These are phyloP conservation scores for Neoaliturus tenellus DNA, from an alignment of 2,888 invertebrate species.

Conservation along the genomic window DNA sequence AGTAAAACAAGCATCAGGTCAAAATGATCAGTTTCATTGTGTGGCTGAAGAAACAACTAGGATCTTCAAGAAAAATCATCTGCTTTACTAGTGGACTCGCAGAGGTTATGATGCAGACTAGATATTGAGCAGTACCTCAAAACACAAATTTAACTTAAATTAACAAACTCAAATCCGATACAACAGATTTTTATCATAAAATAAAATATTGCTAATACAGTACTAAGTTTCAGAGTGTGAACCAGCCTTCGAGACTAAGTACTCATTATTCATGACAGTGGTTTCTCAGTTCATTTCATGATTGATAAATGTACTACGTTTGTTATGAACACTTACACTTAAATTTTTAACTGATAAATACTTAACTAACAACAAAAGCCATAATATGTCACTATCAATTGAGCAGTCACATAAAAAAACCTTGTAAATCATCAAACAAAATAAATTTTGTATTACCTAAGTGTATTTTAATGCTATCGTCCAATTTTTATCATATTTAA, in stretches of 20 bases:
- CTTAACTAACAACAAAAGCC: too few species aligned
- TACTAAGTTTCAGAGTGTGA: not conserved
- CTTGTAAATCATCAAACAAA: too few species aligned
- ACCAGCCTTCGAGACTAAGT: not conserved
- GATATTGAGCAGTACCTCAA: slow-evolving; percentile 29
- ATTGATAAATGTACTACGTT: too few species aligned
- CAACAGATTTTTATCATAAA: slow-evolving; percentile 39
- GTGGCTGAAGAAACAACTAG: not conserved
- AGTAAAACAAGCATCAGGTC: slow-evolving; percentile 28
- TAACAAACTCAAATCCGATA: slow-evolving; percentile 29
- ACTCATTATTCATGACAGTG: not conserved
- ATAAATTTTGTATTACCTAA: too few species aligned
- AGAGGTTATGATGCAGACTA: not conserved
- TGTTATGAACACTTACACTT: too few species aligned
- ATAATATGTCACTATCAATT: too few species aligned
- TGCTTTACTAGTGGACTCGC: slow-evolving; percentile 5
- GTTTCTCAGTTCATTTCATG: not conserved
- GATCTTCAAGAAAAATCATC: slow-evolving; percentile 15
- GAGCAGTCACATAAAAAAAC: too few species aligned
- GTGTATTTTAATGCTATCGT: too few species aligned
- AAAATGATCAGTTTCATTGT: not conserved
- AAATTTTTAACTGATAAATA: too few species aligned
- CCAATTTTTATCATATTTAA: too few species aligned
- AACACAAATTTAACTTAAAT: slow-evolving; percentile 15
- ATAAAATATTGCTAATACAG: slow-evolving; percentile 23